Percentiles rank a stretch among this genome's conserved stretches.
These are phyloP conservation scores for Tetanocera ferruginea DNA, from an alignment of 2,888 invertebrate species.

Conservation along the genomic window DNA sequence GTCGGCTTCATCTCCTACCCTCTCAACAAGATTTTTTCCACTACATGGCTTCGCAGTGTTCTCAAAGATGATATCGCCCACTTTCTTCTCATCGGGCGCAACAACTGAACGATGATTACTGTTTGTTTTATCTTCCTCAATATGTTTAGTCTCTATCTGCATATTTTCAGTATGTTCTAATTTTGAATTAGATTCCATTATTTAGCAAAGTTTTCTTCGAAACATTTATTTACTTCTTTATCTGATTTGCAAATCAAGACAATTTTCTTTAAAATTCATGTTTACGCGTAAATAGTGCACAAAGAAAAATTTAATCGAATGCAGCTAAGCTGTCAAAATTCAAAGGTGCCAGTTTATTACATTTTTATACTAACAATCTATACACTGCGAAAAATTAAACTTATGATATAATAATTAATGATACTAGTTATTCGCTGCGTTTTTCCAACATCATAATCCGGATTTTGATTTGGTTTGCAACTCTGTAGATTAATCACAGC, in stretches of 20 bases:
- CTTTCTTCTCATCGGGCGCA: too few relatives aligned
- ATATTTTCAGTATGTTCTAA: background rate
- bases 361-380: background rate
- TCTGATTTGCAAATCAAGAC: slow-evolving; percentile 44
- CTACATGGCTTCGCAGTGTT: too few relatives aligned
- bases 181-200: slow-evolving; percentile 10
- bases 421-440: too few relatives aligned
- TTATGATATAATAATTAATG: too few relatives aligned
- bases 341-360: background rate
- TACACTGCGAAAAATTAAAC: background rate
- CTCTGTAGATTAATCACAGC: too few relatives aligned
- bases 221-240: slow-evolving; percentile 41
- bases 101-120: too few relatives aligned
- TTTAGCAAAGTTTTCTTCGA: slow-evolving; percentile 5
- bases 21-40: too few relatives aligned
- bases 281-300: slow-evolving; percentile 44
- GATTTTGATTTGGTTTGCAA: too few relatives aligned
- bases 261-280: slow-evolving; percentile 40
- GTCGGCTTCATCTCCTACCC: too few relatives aligned
- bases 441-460: too few relatives aligned
- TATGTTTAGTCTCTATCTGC: background rate
- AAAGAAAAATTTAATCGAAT: background rate
- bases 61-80: too few relatives aligned
- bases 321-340: background rate
- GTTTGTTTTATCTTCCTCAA: background rate